These are phyloP conservation scores for Dipus sagitta DNA, from an alignment of 2,797 vertebrate genomes.

Conservation along the genomic window DNA sequence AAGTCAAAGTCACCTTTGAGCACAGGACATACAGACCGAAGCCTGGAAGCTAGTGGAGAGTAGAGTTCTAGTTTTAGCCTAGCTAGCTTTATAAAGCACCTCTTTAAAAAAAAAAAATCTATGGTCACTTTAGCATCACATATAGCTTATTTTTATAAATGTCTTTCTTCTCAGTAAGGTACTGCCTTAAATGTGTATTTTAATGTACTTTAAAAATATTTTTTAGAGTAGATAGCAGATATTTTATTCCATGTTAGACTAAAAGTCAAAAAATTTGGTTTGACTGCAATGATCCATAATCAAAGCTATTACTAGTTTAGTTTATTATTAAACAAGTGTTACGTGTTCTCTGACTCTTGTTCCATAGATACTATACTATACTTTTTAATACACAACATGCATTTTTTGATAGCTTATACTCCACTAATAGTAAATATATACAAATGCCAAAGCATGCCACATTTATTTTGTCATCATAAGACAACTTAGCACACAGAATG, in stretches of 20 bases:
- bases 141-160: background rate
- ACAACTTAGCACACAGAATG: background rate
- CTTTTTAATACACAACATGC: background rate
- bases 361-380: background rate
- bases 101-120: background rate
- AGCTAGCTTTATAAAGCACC: background rate
- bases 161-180: background rate
- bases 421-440: background rate
- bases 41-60: conserved; percentile 29
- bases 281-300: background rate
- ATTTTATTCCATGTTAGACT: conserved; percentile 1
- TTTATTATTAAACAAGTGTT: conserved; percentile 4
- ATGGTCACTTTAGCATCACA: background rate
- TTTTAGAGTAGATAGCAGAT: background rate
- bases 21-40: conserved; percentile 51
- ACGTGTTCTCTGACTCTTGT: background rate
- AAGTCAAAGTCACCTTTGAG: conserved; percentile 78
- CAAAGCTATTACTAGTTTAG: background rate
- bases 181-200: conserved; percentile 30
- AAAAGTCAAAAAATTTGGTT: background rate
- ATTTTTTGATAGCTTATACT: background rate
- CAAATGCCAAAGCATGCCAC: background rate
- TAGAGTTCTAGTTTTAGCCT: background rate
- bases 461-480: background rate
- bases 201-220: conserved; percentile 61